These are phyloP conservation scores for Nomia melanderi DNA, from an alignment of 1,140 invertebrate genomes.

Conservation along the genomic window DNA sequence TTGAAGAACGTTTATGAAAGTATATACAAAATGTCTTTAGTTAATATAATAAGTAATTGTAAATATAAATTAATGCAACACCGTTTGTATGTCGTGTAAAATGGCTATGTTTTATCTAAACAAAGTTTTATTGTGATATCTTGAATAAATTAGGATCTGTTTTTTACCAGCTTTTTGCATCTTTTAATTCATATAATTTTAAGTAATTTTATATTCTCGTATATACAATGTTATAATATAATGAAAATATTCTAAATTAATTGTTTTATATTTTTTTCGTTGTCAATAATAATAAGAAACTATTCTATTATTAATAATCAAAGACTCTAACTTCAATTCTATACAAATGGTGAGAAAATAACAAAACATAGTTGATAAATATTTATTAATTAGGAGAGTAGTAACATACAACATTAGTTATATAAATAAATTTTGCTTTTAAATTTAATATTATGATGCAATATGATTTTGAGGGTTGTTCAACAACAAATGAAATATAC, in stretches of 20 bases:
- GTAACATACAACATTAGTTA: slow-evolving; percentile 50
- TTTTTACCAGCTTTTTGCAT: slow-evolving; percentile 60
- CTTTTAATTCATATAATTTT: slow-evolving; percentile 30
- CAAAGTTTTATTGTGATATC: slow-evolving; percentile 77
- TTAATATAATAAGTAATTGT: slow-evolving; percentile 24
- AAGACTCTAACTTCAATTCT: too few species aligned
- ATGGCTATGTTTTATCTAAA: slow-evolving; percentile 76
- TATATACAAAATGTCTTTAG: slow-evolving; percentile 46
- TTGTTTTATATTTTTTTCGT: background rate
- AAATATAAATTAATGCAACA: slow-evolving; percentile 55
- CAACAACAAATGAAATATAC: slow-evolving; percentile 53
- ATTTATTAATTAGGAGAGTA: slow-evolving; percentile 44
- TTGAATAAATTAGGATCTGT: slow-evolving; percentile 72
- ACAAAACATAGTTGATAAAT: slow-evolving; percentile 38
- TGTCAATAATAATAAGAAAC: background rate
- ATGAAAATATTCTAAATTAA: background rate
- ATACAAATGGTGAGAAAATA: slow-evolving; percentile 3
- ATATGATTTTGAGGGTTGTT: slow-evolving; percentile 36
- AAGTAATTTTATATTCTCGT: background rate
- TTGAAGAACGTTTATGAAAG: slow-evolving; percentile 42
- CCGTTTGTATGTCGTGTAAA: slow-evolving; percentile 71
- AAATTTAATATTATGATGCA: slow-evolving; percentile 54
- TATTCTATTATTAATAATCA: too few species aligned
- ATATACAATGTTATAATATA: background rate
- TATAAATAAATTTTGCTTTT: slow-evolving; percentile 57